Percentiles rank a stretch among this genome's conserved stretches.
Evolutionary conservation across 2,113 vertebrate genomes (phyloP).

Genomic region (Prunella fulvescens): DNA sequence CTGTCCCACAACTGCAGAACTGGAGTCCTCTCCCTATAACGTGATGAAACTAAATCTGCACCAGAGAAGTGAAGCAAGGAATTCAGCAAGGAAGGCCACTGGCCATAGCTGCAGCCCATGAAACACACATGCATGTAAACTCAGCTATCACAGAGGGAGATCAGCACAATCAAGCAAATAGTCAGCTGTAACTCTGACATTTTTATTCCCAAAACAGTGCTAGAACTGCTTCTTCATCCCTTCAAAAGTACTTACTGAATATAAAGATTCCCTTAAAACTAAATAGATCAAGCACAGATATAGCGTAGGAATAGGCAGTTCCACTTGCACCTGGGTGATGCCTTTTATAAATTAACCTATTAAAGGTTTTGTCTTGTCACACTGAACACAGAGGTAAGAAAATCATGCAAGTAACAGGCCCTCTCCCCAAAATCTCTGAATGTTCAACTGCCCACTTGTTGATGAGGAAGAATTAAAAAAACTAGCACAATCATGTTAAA

Average conservation of each 20-base stretch:
- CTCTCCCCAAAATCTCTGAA: neutral
- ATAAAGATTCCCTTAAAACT: neutral
- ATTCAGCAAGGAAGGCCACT: neutral
- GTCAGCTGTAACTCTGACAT: neutral
- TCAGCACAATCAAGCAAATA: neutral
- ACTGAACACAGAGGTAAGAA: neutral
- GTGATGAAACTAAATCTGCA: neutral
- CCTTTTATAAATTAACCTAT: neutral
- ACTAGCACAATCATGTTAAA: neutral
- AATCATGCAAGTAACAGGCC: neutral
- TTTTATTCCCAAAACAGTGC: neutral
- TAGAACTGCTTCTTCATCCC: neutral
- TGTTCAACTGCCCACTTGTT: neutral
- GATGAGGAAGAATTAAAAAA: neutral
- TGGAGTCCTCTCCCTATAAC: neutral
- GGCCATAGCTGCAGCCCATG: neutral
- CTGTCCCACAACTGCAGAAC: neutral
- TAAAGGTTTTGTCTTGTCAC: neutral
- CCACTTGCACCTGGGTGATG: neutral
- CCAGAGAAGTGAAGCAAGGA: neutral
- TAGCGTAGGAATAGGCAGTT: neutral
- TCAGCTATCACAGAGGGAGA: neutral
- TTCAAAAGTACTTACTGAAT: neutral
- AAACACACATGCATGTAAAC: neutral
- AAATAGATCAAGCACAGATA: neutral